Conservation (phyloP, 2,888 invertebrate species). For the Lasioglossum villosulum region DNA sequence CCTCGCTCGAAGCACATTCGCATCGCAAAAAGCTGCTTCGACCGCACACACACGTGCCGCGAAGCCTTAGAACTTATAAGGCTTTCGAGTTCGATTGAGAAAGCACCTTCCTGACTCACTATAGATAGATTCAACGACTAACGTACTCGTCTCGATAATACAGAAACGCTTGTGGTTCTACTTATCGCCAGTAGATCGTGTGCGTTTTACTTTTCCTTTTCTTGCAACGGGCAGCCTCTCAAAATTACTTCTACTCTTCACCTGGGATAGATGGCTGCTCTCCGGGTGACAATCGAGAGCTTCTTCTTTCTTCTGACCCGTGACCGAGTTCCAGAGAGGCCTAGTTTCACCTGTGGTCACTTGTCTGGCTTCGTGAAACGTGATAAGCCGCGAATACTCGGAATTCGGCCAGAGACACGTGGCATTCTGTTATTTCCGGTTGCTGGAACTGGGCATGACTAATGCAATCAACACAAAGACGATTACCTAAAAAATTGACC, state of each 20-base stretch:
- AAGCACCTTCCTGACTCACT: not conserved
- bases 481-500: too few relatives aligned
- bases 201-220: not conserved
- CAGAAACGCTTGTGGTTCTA: not conserved
- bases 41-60: not conserved
- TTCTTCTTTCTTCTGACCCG: conserved; percentile 29
- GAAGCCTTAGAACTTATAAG: conserved; percentile 8
- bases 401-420: not conserved
- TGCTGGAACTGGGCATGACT: not conserved
- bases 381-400: conserved; percentile 15
- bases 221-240: not conserved
- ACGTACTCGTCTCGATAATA: not conserved
- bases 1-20: not conserved
- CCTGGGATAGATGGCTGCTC: not conserved
- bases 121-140: not conserved
- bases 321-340: conserved; percentile 54
- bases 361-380: conserved; percentile 46
- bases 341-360: conserved; percentile 31
- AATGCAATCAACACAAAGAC: too few relatives aligned
- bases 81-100: not conserved
- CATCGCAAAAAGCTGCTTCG: not conserved
- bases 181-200: not conserved
- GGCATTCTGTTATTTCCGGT: not conserved
- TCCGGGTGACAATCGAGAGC: not conserved
- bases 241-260: not conserved